These are phyloP conservation scores for Grammomys dolichurus DNA, from an alignment of 2,113 vertebrate species.

Conservation along the genomic window DNA sequence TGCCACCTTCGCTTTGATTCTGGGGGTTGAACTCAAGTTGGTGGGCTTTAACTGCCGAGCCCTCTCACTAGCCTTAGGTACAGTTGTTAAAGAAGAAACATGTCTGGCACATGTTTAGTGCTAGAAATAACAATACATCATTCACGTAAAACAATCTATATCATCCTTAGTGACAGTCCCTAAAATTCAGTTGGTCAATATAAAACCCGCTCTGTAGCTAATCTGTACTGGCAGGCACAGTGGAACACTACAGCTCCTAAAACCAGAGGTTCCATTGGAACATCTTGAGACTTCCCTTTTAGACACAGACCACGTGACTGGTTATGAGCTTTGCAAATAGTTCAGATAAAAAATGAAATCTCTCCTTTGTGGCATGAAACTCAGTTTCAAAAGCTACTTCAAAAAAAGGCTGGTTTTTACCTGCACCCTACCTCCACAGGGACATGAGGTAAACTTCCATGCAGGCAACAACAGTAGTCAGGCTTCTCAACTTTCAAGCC, in stretches of 20 bases:
- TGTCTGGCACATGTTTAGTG: conserved; percentile 20
- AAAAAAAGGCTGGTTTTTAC: conserved; percentile 33
- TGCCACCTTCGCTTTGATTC: neutral
- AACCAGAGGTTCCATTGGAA: conserved; percentile 46
- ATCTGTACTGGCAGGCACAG: conserved; percentile 40
- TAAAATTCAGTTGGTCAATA: conserved; percentile 52
- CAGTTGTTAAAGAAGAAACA: conserved; percentile 51
- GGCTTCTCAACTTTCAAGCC: conserved; percentile 69
- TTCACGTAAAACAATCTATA: conserved; percentile 43
- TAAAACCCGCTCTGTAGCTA: conserved; percentile 52
- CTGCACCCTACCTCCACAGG: conserved; percentile 34
- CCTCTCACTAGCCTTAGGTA: neutral
- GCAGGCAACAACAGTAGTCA: neutral
- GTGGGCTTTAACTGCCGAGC: neutral
- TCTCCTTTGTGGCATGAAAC: conserved; percentile 19
- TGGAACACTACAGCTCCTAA: conserved; percentile 28
- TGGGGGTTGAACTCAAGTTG: too few relatives aligned
- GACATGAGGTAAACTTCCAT: conserved; percentile 27
- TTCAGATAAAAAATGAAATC: conserved; percentile 52
- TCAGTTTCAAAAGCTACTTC: conserved; percentile 53
- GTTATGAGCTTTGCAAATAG: conserved; percentile 50
- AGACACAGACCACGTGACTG: neutral
- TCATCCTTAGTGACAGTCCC: conserved; percentile 54
- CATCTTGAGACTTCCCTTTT: conserved; percentile 56
- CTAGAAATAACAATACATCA: conserved; percentile 61